Conservation (phyloP, 2,113 vertebrate genomes). For the Thryonomys swinderianus region DNA sequence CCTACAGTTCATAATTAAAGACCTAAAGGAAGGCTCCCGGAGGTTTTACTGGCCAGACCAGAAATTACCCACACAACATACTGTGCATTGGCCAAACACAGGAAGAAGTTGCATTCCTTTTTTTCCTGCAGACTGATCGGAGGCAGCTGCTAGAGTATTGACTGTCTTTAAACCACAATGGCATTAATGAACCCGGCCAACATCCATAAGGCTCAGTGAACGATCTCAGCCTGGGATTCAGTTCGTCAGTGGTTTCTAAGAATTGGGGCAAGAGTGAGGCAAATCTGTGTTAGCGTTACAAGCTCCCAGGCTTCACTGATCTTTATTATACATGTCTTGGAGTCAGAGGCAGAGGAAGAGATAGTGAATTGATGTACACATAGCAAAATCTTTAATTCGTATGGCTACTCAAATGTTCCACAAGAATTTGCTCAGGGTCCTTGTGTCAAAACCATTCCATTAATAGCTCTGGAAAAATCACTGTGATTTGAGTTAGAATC, state of each 20-base stretch:
- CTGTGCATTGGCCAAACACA: conserved; percentile 80
- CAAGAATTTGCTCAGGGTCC: neutral
- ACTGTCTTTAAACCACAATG: conserved; percentile 72
- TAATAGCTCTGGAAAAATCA: neutral
- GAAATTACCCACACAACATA: conserved; percentile 84
- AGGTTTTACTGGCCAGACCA: conserved; percentile 85
- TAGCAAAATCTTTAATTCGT: neutral
- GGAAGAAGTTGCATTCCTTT: conserved; percentile 75
- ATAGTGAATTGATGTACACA: neutral
- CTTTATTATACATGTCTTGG: neutral
- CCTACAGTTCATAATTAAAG: conserved; percentile 87
- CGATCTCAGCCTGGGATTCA: neutral
- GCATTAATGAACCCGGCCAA: conserved; percentile 61
- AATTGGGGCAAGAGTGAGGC: neutral
- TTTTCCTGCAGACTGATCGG: conserved; percentile 58
- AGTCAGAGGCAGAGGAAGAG: neutral
- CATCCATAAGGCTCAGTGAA: neutral
- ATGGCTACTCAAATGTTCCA: neutral
- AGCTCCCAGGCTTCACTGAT: neutral
- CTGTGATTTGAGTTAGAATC: neutral
- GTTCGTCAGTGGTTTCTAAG: conserved; percentile 34
- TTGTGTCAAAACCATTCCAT: neutral
- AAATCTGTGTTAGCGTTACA: neutral
- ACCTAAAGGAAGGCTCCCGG: conserved; percentile 83
- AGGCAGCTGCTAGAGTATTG: conserved; percentile 61